Evolutionary conservation across 1,140 invertebrate genomes (phyloP).

Genomic region (Periplaneta americana): DNA sequence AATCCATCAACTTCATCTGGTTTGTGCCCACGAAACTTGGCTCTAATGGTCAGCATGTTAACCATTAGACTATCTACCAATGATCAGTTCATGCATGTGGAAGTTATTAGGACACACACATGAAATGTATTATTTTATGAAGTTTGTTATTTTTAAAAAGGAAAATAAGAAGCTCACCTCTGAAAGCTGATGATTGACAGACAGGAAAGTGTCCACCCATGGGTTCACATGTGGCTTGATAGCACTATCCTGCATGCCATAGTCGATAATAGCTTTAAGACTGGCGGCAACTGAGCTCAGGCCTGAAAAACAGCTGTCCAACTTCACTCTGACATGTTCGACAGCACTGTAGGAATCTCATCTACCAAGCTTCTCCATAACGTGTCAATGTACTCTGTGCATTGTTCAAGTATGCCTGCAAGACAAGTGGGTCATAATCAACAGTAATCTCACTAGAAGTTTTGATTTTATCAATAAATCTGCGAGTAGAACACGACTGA

Average conservation of each 20-base stretch:
- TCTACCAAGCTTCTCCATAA: slow-evolving; percentile 64
- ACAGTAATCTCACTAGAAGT: too few species aligned
- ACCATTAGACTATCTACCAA: too few species aligned
- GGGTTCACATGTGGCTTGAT: slow-evolving; percentile 83
- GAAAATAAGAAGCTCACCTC: slow-evolving; percentile 70
- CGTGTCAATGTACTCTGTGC: slow-evolving; percentile 83
- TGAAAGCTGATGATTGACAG: slow-evolving; percentile 70
- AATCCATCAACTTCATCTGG: too few species aligned
- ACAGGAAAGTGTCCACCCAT: slow-evolving; percentile 77
- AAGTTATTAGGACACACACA: too few species aligned
- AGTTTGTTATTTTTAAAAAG: too few species aligned
- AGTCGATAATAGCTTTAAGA: slow-evolving; percentile 73
- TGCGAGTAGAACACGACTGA: too few species aligned
- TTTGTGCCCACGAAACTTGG: too few species aligned
- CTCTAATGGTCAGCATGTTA: too few species aligned
- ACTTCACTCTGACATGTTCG: slow-evolving; percentile 62
- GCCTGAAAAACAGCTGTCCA: slow-evolving; percentile 71
- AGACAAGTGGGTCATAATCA: too few species aligned
- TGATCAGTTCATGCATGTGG: too few species aligned
- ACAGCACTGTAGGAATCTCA: slow-evolving; percentile 60
- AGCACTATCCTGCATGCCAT: slow-evolving; percentile 81
- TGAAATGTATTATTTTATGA: too few species aligned
- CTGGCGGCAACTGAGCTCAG: slow-evolving; percentile 66
- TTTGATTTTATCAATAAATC: too few species aligned
- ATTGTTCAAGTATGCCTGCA: slow-evolving; percentile 87